Evolutionary conservation across 2,113 vertebrate species (phyloP).

Genomic region (Desmodus rotundus): DNA sequence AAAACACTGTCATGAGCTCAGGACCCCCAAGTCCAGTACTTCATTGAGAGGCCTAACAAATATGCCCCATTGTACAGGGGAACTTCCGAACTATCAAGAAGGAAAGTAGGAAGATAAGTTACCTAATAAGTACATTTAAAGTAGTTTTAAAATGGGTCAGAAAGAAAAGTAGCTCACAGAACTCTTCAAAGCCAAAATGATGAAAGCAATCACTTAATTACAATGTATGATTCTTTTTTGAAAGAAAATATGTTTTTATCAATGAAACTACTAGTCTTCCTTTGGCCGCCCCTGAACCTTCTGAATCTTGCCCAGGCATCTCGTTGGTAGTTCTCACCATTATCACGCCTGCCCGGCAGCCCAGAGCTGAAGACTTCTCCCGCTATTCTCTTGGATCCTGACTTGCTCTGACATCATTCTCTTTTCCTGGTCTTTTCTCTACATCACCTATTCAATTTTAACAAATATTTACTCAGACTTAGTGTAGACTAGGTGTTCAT

Average conservation of each 20-base stretch:
- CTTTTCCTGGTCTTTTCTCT: conserved; percentile 40
- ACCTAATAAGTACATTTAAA: conserved; percentile 68
- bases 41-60: conserved; percentile 62
- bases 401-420: not conserved
- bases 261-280: conserved; percentile 63
- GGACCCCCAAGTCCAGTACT: conserved; percentile 22
- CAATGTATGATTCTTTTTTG: conserved; percentile 75
- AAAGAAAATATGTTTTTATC: conserved; percentile 74
- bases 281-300: conserved; percentile 34
- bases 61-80: conserved; percentile 48
- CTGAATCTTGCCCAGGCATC: conserved; percentile 53
- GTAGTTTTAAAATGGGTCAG: conserved; percentile 46
- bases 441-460: not conserved
- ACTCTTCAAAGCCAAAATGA: conserved; percentile 73
- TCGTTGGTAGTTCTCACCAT: conserved; percentile 38
- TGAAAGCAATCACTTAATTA: conserved; percentile 69
- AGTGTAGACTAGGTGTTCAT: not conserved
- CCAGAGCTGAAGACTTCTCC: not conserved
- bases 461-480: not conserved
- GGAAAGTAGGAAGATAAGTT: conserved; percentile 52
- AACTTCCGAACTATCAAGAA: conserved; percentile 45
- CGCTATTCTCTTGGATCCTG: not conserved
- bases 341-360: not conserved
- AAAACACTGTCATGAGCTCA: conserved; percentile 41
- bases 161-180: conserved; percentile 59